Percentiles rank a stretch among this genome's conserved stretches.
Conservation (phyloP, 2,888 invertebrate species). For the Rhamphomyia laevipes region DNA sequence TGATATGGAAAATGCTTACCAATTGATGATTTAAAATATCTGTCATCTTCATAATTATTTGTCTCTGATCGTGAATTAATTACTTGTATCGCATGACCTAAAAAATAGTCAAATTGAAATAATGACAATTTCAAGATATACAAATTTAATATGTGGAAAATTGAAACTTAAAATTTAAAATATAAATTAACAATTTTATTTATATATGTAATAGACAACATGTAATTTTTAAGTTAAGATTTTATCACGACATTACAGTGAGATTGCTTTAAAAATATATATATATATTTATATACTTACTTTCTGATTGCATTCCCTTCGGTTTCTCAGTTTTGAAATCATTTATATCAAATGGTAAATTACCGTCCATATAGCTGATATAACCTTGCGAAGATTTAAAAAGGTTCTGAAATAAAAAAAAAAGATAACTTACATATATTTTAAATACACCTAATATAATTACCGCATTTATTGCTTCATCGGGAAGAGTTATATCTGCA, state of each 20-base stretch:
- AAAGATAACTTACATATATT: neutral
- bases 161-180: too few species aligned
- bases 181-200: too few species aligned
- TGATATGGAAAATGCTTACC: too few species aligned
- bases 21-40: too few species aligned
- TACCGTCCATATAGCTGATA: conserved; percentile 51
- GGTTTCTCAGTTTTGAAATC: conserved; percentile 29
- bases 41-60: conserved; percentile 25
- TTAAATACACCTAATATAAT: neutral
- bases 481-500: conserved; percentile 66
- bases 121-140: too few species aligned
- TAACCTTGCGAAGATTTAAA: conserved; percentile 33
- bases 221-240: too few species aligned
- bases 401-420: neutral
- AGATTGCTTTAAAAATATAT: too few species aligned
- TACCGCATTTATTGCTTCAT: conserved; percentile 25
- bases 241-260: too few species aligned
- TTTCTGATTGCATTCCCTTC: neutral
- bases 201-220: too few species aligned
- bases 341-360: conserved; percentile 46
- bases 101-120: neutral
- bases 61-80: conserved; percentile 44
- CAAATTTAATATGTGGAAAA: too few species aligned
- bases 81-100: conserved; percentile 46
- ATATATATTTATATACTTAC: neutral